Conservation (phyloP, 2,113 vertebrate species). For the Prunella fulvescens region DNA sequence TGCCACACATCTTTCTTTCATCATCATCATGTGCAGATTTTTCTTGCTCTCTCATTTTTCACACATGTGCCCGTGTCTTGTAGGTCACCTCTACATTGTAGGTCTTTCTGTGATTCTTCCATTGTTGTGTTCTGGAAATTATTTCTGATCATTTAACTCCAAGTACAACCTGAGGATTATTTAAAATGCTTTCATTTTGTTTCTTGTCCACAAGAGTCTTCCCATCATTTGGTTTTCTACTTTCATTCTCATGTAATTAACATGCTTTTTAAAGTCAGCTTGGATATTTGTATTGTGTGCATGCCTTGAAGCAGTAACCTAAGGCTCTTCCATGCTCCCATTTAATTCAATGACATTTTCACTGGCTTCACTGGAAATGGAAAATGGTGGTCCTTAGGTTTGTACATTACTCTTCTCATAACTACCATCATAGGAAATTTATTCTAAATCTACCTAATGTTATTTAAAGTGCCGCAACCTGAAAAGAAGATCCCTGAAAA, state of each 20-base stretch:
- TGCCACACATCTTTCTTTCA: not conserved
- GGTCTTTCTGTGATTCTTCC: not conserved
- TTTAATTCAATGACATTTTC: not conserved
- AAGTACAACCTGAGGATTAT: not conserved
- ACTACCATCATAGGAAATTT: not conserved
- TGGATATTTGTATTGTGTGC: not conserved
- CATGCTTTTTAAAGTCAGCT: not conserved
- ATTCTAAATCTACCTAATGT: conserved; percentile 65
- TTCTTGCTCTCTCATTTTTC: not conserved
- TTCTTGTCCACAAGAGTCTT: not conserved
- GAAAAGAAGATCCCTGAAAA: conserved; percentile 77
- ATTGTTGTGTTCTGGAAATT: not conserved
- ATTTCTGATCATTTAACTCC: not conserved
- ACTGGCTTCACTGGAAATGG: not conserved
- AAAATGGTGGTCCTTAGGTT: not conserved
- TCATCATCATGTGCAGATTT: not conserved
- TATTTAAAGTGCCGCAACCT: conserved; percentile 76
- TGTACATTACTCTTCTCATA: not conserved
- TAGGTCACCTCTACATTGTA: not conserved
- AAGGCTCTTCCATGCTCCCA: not conserved
- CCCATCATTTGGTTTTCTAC: not conserved
- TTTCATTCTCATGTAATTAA: not conserved
- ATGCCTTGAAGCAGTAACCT: not conserved
- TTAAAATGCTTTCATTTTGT: not conserved
- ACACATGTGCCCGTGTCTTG: not conserved